These are phyloP conservation scores for Trissolcus japonicus DNA, from an alignment of 2,888 invertebrate genomes.

Conservation along the genomic window DNA sequence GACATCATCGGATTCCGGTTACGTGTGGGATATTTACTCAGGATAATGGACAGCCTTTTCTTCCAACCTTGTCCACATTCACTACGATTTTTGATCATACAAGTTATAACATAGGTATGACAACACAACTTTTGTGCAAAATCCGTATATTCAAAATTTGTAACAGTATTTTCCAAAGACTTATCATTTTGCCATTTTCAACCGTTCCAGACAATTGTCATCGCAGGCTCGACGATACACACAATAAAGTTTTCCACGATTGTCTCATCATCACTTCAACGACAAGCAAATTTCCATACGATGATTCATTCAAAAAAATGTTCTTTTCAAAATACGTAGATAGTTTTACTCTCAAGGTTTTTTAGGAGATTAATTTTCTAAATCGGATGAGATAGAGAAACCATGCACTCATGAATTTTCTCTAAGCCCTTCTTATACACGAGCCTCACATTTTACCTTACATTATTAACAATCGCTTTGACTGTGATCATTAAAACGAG, in stretches of 20 bases:
- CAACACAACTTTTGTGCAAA: conserved; percentile 15
- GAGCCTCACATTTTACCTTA: not conserved
- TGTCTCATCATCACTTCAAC: no score
- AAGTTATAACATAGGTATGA: conserved; percentile 42
- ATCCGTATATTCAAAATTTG: no score
- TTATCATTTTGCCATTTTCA: no score
- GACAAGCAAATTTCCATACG: no score
- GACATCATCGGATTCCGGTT: conserved; percentile 48
- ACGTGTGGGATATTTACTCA: conserved; percentile 51
- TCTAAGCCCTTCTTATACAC: not conserved
- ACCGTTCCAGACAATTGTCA: no score
- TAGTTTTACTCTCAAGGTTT: no score
- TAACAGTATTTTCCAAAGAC: no score
- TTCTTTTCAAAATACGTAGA: no score
- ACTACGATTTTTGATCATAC: conserved; percentile 42
- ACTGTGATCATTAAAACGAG: conserved; percentile 24
- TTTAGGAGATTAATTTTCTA: not conserved
- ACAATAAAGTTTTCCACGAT: no score
- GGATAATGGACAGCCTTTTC: conserved; percentile 57
- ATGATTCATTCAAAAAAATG: no score
- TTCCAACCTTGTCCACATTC: conserved; percentile 51
- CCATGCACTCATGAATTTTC: not conserved
- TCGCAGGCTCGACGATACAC: no score
- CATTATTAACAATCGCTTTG: conserved; percentile 3
- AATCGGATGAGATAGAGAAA: conserved; percentile 1